Evolutionary conservation across 2,797 vertebrate species (phyloP).

Genomic region (Chelon auratus): DNA sequence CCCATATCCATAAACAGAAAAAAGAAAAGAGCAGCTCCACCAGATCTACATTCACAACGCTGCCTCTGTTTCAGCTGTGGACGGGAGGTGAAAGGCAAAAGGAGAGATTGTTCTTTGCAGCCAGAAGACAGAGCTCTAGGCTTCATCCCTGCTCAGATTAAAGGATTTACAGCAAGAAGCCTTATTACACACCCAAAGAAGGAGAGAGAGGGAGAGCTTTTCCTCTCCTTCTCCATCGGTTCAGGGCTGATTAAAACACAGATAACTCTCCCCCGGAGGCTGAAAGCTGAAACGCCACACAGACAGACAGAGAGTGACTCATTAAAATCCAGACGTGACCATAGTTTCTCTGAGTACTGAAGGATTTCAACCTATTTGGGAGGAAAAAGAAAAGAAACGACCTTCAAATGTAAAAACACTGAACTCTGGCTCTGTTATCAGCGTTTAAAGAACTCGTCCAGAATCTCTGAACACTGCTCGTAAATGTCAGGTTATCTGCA

Average conservation of each 20-base stretch:
- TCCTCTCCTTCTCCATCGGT: constrained; percentile 49
- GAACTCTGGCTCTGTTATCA: neutral
- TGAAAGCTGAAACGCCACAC: constrained; percentile 43
- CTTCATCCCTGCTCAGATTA: constrained; percentile 76
- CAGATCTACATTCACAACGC: constrained; percentile 62
- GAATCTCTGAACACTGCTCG: neutral
- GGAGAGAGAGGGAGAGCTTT: constrained; percentile 35
- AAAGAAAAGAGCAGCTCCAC: constrained; percentile 28
- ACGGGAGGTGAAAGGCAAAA: constrained; percentile 21
- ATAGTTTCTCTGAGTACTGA: constrained; percentile 30
- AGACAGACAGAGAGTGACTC: constrained; percentile 18
- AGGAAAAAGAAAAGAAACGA: neutral
- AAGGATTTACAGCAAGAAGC: constrained; percentile 74
- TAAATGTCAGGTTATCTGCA: constrained; percentile 14
- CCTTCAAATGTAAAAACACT: neutral
- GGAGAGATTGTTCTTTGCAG: constrained; percentile 63
- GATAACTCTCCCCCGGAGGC: constrained; percentile 60
- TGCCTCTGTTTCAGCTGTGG: constrained; percentile 43
- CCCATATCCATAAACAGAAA: constrained; percentile 13
- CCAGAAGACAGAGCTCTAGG: constrained; percentile 68
- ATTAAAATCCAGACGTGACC: constrained; percentile 50
- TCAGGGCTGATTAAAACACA: constrained; percentile 69
- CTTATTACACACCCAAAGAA: constrained; percentile 62
- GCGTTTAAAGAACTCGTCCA: neutral
- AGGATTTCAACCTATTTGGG: constrained; percentile 46